Base-by-base conservation (phyloP, 2,113 vertebrate genomes). In the Calcarius ornatus region DNA sequence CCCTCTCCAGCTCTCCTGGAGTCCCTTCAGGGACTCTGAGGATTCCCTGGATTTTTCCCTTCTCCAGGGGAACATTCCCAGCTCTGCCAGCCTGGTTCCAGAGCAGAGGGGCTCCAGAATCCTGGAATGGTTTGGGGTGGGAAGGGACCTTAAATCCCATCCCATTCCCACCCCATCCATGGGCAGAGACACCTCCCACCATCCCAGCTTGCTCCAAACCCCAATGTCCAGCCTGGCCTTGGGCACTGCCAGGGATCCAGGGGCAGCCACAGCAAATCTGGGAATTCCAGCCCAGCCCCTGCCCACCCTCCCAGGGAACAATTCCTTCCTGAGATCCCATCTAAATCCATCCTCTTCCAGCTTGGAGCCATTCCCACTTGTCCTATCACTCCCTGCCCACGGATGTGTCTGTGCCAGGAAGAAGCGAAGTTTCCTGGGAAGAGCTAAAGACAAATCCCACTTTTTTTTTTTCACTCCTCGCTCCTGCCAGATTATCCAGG, bases 131-230 rank as follows among this genome's bases (percentile, higher is more conserved):
- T 9, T 56, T 13, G 5, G 5, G 5, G 54, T 33, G 12, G 54
- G 21, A 57, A 57, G 4, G 2, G 21, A 57, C 21, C 20, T 57
- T n/a, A 15, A 56, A 23, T 14, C 13, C 19, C 31, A 33, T 22
- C 19, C 53, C 19, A 11, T 20, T 8, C 12, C 19, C 53, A 56
- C 12, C 33, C 33, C 33, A n/a, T 57, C 56, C n/a, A 35, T 24
- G n/a, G 2, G 4, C n/a, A 82, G 43, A 15, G 43, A 82, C 45
- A 50, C 1, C 9, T 70, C 15, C 37, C 79, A 30, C 30, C 3
- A 0, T 25, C 37, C 61, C 71, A 76, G 37, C 2, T 0, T 1
- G 35, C 0, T 70, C 54, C 60, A 18, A 20, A 18, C 19, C 54
- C 43, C 56, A 37, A 0, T n/a, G 40, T 61, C 73, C 42, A 68